Percentiles rank a stretch among this genome's conserved stretches.
phyloP scores from a whole-genome alignment of 2,113 vertebrate genomes.

The Andinoacara biseriatus region DNA sequence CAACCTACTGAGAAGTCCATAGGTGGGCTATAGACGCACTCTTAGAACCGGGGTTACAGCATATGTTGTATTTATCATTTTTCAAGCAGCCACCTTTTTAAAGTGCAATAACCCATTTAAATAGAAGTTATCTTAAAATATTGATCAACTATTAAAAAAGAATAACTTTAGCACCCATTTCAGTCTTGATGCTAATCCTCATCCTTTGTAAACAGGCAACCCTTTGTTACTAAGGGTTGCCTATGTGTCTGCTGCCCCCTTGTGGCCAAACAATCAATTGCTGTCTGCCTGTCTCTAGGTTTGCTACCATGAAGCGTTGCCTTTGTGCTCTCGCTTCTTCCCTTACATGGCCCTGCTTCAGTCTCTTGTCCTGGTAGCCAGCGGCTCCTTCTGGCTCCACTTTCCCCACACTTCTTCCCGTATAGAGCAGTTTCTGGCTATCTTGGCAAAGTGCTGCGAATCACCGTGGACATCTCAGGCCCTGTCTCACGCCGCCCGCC shows the following conservation, averaged over 20 bases:
- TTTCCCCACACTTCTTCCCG: conserved; percentile 85
- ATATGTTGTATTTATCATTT: neutral
- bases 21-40: neutral
- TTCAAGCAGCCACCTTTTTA: neutral
- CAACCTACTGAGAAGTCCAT: neutral
- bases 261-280: neutral
- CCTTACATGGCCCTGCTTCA: conserved; percentile 83
- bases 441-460: conserved; percentile 85
- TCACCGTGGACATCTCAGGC: conserved; percentile 86
- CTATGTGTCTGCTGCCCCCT: neutral
- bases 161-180: neutral
- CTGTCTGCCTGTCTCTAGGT: conserved; percentile 51
- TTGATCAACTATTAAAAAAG: neutral
- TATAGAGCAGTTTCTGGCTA: conserved; percentile 84
- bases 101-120: neutral
- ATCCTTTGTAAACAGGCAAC: neutral
- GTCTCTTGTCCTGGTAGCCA: conserved; percentile 80
- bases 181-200: neutral
- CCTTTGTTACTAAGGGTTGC: neutral
- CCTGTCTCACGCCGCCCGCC: conserved; percentile 78
- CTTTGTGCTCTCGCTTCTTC: conserved; percentile 83
- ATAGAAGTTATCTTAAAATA: neutral
- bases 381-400: conserved; percentile 86
- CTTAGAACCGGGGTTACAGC: neutral
- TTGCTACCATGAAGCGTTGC: conserved; percentile 84